These are phyloP conservation scores for Umimayanthus kanabou DNA, from an alignment of 92 coral and sea anemone genomes.

Conservation along the genomic window DNA sequence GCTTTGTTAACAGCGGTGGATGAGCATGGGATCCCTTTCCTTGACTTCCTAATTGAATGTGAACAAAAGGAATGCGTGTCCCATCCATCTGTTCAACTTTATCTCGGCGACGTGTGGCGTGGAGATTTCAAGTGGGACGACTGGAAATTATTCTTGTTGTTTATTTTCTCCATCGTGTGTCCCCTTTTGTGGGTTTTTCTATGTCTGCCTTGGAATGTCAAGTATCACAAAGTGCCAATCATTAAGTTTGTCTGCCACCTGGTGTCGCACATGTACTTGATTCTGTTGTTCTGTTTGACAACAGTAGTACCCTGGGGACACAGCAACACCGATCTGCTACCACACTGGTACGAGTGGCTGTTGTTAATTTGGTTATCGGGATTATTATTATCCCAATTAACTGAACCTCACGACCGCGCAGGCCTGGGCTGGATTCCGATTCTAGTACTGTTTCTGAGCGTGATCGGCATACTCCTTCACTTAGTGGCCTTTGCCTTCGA, in stretches of 20 bases:
- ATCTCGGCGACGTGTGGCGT: constrained; percentile 97
- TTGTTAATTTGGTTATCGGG: constrained; percentile 94
- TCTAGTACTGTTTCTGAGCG: constrained; percentile 79
- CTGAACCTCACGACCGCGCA: constrained; percentile 95
- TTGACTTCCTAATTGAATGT: constrained; percentile 90
- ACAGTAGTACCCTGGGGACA: constrained; percentile 93
- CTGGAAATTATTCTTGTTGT: constrained; percentile 88
- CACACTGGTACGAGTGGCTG: constrained; percentile 94
- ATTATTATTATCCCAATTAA: constrained; percentile 83
- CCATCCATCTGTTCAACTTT: constrained; percentile 94
- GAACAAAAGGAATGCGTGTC: constrained; percentile 97
- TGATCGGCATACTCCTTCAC: constrained; percentile 83
- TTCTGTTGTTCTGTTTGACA: constrained; percentile 76
- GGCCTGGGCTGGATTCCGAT: constrained; percentile 98
- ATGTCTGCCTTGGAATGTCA: constrained; percentile 95
- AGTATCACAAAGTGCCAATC: constrained; percentile 89
- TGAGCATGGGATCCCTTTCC: constrained; percentile 89
- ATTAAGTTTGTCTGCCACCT: constrained; percentile 96
- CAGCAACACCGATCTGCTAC: constrained; percentile 58
- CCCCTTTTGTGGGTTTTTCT: constrained; percentile 95
- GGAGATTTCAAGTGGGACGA: constrained; percentile 96
- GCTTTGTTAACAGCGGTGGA: constrained; percentile 87
- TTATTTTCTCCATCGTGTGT: constrained; percentile 78
- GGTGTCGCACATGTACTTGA: constrained; percentile 94
- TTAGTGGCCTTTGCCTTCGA: constrained; percentile 78